A percentile compares a stretch with the other conserved stretches of the same genome.
Evolutionary conservation across 2,113 vertebrate genomes (phyloP).

Genomic region (Oreochromis spilurus): DNA sequence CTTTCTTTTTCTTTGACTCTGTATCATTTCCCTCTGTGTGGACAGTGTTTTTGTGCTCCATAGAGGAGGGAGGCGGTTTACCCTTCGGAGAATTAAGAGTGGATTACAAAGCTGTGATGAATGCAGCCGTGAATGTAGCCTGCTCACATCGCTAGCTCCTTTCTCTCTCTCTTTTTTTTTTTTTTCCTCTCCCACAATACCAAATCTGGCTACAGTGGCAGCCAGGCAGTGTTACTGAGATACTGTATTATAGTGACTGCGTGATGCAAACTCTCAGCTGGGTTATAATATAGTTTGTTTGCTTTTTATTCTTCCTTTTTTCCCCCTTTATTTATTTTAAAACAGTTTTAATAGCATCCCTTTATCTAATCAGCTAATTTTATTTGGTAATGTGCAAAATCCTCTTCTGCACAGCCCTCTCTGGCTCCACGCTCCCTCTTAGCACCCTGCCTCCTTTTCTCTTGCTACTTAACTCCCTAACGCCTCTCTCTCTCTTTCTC

Average conservation of each 20-base stretch:
- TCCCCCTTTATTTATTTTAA: background rate
- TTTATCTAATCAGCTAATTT: slow-evolving; percentile 18
- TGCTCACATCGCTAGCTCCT: background rate
- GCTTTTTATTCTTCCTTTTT: background rate
- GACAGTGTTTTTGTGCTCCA: slow-evolving; percentile 34
- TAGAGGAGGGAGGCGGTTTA: background rate
- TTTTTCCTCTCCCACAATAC: background rate
- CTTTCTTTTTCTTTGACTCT: slow-evolving; percentile 33
- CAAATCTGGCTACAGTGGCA: background rate
- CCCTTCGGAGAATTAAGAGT: slow-evolving; percentile 35
- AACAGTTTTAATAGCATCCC: background rate
- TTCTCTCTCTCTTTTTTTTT: background rate
- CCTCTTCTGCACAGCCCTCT: slow-evolving; percentile 36
- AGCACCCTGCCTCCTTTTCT: slow-evolving; percentile 15
- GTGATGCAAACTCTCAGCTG: background rate
- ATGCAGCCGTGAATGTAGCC: slow-evolving; percentile 40
- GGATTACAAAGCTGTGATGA: slow-evolving; percentile 58
- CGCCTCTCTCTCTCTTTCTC: background rate
- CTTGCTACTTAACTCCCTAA: slow-evolving; percentile 2
- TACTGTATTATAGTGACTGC: background rate
- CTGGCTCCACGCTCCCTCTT: slow-evolving; percentile 29
- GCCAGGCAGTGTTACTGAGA: background rate
- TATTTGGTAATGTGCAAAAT: slow-evolving; percentile 44
- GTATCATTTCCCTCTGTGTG: slow-evolving; percentile 45
- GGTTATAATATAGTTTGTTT: background rate